Base-by-base conservation (phyloP, 2,113 vertebrate species). In the Xenopus borealis region DNA sequence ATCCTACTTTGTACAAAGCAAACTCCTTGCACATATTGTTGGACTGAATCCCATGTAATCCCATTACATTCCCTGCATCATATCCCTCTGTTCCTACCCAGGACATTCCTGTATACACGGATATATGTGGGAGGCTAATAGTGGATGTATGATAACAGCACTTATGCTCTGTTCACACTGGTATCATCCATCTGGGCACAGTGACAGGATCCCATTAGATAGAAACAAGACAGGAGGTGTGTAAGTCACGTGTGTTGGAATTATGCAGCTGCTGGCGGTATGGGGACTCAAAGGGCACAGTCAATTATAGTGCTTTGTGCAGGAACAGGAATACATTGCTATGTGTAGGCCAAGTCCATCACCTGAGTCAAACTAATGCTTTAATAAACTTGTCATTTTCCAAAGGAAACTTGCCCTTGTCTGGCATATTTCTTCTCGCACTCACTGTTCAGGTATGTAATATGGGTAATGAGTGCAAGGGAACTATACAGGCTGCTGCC, bases 11-110 rank as follows among this genome's bases (percentile, higher is more conserved):
- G 50, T 7, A 53, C 4, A 53, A 53, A 7, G 7, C 13, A 53
- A 16, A 11, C 52, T 16, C 12, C 12, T 27, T 53, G 52, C 6
- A 2, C 52, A 53, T 53, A 53, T 53, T 53, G 12, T 53, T 17
- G 16, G 52, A 53, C 16, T 53, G 44, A 18, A 75, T 61, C 65
- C 18, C 66, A 40, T 40, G 55, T 75, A 69, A 75, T 75, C 72
- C 66, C 61, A 69, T 75, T 69, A 75, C 16, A 53, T 17, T 17
- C 16, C 16, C 1, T 3, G 23, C 23, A 27, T n/a, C 23, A 27
- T 27, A 27, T 27, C 23, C 23, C 23, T 27, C 23, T 27, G 1
- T 27, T 53, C 12, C 52, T 3, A 2, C 1, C 12, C 46, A 11
- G 46, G 10, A 13, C 14, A 7, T 53, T 7, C 14, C 52, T 17